Conservation (phyloP, 2,797 vertebrate genomes). For the Pitangus sulphuratus region DNA sequence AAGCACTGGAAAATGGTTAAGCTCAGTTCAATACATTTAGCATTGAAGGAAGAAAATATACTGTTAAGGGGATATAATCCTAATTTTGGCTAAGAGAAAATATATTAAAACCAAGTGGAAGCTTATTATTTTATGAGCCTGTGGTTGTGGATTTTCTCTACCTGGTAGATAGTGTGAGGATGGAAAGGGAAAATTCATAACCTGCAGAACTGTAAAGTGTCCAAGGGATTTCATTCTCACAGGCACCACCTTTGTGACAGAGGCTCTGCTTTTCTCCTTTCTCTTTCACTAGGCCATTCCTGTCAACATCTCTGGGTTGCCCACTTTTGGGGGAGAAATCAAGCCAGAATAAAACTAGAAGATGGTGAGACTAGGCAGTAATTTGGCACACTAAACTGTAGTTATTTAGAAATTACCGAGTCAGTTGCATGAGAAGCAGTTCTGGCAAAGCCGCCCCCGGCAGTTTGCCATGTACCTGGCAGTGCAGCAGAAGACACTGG, state of each 20-base stretch:
- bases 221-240: background rate
- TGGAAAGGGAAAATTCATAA: background rate
- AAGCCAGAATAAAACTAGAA: background rate
- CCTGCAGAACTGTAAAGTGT: background rate
- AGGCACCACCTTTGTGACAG: background rate
- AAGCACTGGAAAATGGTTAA: background rate
- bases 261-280: background rate
- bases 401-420: background rate
- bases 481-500: background rate
- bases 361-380: background rate
- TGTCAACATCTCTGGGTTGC: background rate
- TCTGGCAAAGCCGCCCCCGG: fast-evolving
- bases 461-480: background rate
- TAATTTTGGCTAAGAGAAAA: background rate
- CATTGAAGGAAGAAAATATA: background rate
- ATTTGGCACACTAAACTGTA: background rate
- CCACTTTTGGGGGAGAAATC: background rate
- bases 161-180: background rate
- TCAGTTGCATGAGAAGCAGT: background rate
- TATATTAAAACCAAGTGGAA: background rate
- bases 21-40: background rate
- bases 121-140: background rate
- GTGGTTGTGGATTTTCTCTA: background rate
- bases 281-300: background rate
- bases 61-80: background rate